A percentile compares a stretch with the other conserved stretches of the same genome.
Evolutionary conservation across 2,888 invertebrate genomes (phyloP).

Genomic region (Netelia melanura): DNA sequence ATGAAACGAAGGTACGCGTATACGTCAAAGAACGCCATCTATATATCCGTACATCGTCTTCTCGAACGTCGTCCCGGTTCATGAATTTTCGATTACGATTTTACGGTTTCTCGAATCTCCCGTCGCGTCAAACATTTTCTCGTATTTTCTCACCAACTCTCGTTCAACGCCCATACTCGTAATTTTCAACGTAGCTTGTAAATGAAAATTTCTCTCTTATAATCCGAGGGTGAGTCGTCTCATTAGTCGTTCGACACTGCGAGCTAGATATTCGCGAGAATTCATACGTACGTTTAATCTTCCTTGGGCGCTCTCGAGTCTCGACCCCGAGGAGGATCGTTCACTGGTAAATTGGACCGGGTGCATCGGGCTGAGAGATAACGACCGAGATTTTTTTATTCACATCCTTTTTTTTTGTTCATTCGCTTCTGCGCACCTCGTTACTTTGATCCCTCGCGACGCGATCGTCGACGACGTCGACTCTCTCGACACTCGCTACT

Average conservation of each 20-base stretch:
- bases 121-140: neutral
- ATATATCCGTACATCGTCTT: neutral
- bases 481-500: neutral
- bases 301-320: too few relatives aligned
- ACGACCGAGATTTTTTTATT: neutral
- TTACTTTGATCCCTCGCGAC: neutral
- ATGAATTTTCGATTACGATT: conserved; percentile 1
- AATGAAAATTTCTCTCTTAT: too few relatives aligned
- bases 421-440: neutral
- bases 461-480: neutral
- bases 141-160: neutral
- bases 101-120: neutral
- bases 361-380: neutral
- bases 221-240: neutral
- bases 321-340: neutral
- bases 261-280: too few relatives aligned
- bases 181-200: too few relatives aligned
- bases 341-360: neutral
- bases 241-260: neutral
- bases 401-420: neutral
- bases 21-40: neutral
- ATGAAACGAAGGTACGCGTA: neutral
- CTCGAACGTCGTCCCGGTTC: neutral
- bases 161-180: neutral
- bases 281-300: too few relatives aligned